phyloP scores from a whole-genome alignment of 2,888 invertebrate genomes.

The Microplitis manilae region DNA sequence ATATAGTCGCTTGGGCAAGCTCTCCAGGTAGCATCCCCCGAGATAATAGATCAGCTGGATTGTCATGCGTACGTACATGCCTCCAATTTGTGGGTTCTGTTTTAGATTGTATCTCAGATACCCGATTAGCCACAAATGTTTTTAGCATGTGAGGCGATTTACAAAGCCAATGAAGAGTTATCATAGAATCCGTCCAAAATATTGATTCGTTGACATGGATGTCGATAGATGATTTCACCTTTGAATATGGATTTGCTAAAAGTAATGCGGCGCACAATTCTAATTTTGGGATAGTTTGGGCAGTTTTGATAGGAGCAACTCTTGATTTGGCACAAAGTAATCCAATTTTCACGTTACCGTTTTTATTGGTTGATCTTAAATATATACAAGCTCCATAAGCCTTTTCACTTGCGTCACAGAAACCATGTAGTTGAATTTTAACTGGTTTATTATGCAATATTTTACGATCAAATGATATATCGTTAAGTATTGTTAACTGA shows the following conservation, averaged over 20 bases:
- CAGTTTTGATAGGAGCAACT: conserved; percentile 36
- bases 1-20: neutral
- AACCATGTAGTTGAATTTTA: conserved; percentile 49
- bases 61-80: conserved; percentile 34
- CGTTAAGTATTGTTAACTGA: conserved; percentile 41
- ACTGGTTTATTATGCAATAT: conserved; percentile 25
- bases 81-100: neutral
- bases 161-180: conserved; percentile 33
- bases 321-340: conserved; percentile 34
- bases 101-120: conserved; percentile 29
- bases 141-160: conserved; percentile 30
- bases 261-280: conserved; percentile 32
- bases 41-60: conserved; percentile 34
- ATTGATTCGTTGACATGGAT: neutral
- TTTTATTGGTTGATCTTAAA: conserved; percentile 18
- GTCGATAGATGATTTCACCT: conserved; percentile 10
- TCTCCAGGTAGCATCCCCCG: conserved; percentile 23
- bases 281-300: conserved; percentile 23
- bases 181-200: conserved; percentile 38
- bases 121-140: conserved; percentile 37
- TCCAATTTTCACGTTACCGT: neutral
- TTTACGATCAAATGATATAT: conserved; percentile 43
- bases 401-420: conserved; percentile 50
- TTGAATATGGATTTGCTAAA: conserved; percentile 16
- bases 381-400: conserved; percentile 51